Evolutionary conservation across 2,797 vertebrate species (phyloP).

Genomic region (Todus mexicanus): DNA sequence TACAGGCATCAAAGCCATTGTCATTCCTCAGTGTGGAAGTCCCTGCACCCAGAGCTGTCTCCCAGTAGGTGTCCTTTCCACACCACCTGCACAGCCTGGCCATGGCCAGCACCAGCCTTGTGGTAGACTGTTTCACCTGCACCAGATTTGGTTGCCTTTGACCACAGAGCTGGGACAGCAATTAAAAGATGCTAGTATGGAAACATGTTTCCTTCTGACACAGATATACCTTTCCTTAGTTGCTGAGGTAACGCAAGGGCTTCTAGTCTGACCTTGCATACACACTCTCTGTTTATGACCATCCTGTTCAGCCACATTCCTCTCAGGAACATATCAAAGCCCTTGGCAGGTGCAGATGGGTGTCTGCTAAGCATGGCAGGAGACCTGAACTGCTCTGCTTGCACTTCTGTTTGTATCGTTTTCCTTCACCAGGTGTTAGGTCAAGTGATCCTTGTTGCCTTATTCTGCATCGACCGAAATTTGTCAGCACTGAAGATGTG

Average conservation of each 20-base stretch:
- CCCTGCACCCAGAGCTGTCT: background rate
- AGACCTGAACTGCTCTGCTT: background rate
- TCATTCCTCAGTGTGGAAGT: background rate
- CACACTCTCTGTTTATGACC: background rate
- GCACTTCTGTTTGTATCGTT: background rate
- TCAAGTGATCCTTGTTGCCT: background rate
- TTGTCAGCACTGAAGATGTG: background rate
- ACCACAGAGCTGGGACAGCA: background rate
- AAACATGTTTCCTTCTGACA: background rate
- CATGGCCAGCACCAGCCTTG: background rate
- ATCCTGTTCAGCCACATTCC: slow-evolving; percentile 12
- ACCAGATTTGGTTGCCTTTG: background rate
- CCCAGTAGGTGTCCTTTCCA: rapidly evolving
- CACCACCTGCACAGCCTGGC: rapidly evolving
- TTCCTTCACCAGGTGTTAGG: background rate
- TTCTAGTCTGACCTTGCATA: background rate
- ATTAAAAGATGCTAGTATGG: background rate
- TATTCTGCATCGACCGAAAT: background rate
- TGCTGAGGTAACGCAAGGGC: background rate
- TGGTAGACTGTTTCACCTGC: background rate
- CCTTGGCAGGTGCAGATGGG: background rate
- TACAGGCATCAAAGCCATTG: background rate
- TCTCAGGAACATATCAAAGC: background rate
- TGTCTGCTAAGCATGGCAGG: background rate
- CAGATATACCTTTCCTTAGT: background rate